Evolutionary conservation across 2,113 vertebrate genomes (phyloP).

Genomic region (Cynopterus brachyotis): DNA sequence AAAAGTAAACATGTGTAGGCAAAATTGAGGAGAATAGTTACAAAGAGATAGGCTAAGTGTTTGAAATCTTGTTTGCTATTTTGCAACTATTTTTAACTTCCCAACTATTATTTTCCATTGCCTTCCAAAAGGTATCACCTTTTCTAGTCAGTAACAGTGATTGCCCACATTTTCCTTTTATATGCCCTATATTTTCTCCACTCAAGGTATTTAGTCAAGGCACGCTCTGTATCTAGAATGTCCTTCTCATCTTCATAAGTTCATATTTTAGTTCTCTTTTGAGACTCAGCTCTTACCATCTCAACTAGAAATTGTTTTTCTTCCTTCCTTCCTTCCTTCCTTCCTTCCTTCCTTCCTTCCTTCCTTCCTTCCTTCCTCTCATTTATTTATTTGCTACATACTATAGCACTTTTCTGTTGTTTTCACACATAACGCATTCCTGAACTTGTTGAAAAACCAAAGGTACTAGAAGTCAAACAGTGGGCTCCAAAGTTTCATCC

Average conservation of each 20-base stretch:
- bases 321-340: background rate
- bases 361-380: too few relatives aligned
- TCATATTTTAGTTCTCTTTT: background rate
- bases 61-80: background rate
- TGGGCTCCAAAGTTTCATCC: background rate
- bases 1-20: background rate
- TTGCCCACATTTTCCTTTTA: background rate
- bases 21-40: background rate
- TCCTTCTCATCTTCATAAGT: background rate
- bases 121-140: background rate
- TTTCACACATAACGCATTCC: background rate
- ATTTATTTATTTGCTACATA: background rate
- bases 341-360: fast-evolving
- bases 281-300: background rate
- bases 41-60: background rate
- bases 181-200: background rate
- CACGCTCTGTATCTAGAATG: background rate
- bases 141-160: background rate
- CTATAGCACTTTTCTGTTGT: background rate
- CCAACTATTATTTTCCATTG: background rate
- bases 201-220: background rate
- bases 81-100: background rate
- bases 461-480: background rate
- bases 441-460: background rate
- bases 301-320: background rate